These are phyloP conservation scores for Cephus spinipes DNA, from an alignment of 2,888 invertebrate genomes.

Conservation along the genomic window DNA sequence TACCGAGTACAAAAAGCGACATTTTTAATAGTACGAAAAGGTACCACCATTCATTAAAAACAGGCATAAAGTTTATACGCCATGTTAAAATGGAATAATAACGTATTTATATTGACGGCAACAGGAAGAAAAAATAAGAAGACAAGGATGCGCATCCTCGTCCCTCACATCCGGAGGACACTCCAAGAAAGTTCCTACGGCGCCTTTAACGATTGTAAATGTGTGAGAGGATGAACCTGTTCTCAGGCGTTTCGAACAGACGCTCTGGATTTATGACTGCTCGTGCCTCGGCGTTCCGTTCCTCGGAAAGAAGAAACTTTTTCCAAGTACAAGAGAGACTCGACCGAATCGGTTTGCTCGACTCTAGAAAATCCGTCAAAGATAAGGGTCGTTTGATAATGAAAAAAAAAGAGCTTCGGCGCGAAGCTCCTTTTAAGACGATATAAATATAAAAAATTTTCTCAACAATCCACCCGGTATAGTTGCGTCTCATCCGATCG, in stretches of 20 bases:
- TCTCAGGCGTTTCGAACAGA: not conserved
- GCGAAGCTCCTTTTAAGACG: not conserved
- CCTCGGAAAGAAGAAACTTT: not conserved
- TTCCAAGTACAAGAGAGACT: not conserved
- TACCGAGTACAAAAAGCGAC: not conserved
- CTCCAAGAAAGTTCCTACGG: not conserved
- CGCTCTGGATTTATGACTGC: not conserved
- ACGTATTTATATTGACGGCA: not conserved
- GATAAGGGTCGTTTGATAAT: not conserved
- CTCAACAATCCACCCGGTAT: not conserved
- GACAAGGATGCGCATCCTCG: not conserved
- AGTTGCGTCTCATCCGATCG: not conserved
- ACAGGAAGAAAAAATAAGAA: not conserved
- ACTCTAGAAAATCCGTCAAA: not conserved
- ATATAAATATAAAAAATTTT: not conserved
- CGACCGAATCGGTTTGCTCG: not conserved
- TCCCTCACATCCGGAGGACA: not conserved
- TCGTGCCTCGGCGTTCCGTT: not conserved
- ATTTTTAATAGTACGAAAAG: not conserved
- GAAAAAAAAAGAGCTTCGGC: not conserved
- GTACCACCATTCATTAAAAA: not conserved
- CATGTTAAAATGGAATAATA: not conserved
- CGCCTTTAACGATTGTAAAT: not conserved
- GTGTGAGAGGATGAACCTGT: not conserved
- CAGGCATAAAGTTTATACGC: too few species aligned